These are phyloP conservation scores for Eutrigla gurnardus DNA, from an alignment of 2,797 vertebrate genomes.

Conservation along the genomic window DNA sequence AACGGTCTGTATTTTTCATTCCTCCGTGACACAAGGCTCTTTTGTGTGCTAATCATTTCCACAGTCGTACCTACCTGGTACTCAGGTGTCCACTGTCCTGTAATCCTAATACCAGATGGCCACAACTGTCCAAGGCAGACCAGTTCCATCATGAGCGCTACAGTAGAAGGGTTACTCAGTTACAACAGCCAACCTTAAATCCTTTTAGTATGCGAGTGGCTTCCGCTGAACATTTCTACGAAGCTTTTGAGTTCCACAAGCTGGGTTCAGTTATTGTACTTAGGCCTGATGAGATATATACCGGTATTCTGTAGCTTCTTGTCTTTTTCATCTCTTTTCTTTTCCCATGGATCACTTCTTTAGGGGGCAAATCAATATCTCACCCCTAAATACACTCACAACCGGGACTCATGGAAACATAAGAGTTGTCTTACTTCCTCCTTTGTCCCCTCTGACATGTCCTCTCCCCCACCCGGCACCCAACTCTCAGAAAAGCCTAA, in stretches of 20 bases:
- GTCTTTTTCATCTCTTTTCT: conserved; percentile 20
- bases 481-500: background rate
- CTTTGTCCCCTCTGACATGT: conserved; percentile 23
- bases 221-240: conserved; percentile 34
- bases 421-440: conserved; percentile 6
- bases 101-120: conserved; percentile 63
- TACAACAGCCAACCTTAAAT: conserved; percentile 41
- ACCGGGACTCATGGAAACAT: background rate
- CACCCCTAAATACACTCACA: background rate
- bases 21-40: conserved; percentile 41
- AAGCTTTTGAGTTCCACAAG: conserved; percentile 40
- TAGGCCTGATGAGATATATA: conserved; percentile 35
- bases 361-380: conserved; percentile 1
- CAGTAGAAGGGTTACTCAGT: conserved; percentile 35
- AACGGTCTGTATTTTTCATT: conserved; percentile 40
- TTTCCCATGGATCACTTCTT: conserved; percentile 25
- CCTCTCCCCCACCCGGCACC: conserved; percentile 7
- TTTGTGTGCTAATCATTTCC: conserved; percentile 55
- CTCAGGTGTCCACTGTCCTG: conserved; percentile 42
- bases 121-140: conserved; percentile 27
- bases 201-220: conserved; percentile 26
- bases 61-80: conserved; percentile 54
- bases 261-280: conserved; percentile 45
- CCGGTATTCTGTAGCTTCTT: conserved; percentile 18
- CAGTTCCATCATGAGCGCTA: conserved; percentile 28